Conservation (phyloP, 2,113 vertebrate genomes). For the Chascanopsetta lugubris region DNA sequence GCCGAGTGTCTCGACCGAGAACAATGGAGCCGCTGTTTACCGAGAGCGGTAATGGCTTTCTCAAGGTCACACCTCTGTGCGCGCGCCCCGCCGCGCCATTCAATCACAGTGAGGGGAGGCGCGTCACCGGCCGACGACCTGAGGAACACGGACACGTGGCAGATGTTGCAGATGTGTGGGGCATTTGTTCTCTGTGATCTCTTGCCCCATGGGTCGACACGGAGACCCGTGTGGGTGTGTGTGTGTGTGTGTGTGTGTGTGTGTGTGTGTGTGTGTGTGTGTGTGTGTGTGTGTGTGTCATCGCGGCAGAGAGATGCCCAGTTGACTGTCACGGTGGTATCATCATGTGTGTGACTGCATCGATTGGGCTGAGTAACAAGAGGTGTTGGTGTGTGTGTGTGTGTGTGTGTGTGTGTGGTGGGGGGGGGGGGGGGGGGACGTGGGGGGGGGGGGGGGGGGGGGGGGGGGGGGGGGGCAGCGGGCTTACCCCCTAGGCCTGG, state of each 20-base stretch:
- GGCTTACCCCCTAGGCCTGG: conserved; percentile 91
- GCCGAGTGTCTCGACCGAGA: conserved; percentile 15
- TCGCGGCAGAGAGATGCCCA: background rate
- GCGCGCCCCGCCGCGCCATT: conserved; percentile 12
- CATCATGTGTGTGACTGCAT: conserved; percentile 6
- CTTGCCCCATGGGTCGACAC: background rate
- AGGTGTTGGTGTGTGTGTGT: background rate
- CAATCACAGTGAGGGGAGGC: conserved; percentile 52
- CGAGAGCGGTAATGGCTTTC: conserved; percentile 35
- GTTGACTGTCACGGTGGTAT: background rate
- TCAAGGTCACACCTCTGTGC: conserved; percentile 63
- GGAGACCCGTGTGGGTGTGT: too few relatives aligned
- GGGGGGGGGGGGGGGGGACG: too few relatives aligned
- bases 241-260: too few relatives aligned
- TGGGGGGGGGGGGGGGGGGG: too few relatives aligned
- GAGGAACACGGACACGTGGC: conserved; percentile 24
- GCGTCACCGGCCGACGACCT: conserved; percentile 26
- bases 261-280: too few relatives aligned
- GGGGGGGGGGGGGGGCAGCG: too few relatives aligned
- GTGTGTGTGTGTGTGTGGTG: too few relatives aligned
- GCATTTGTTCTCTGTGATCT: conserved; percentile 17
- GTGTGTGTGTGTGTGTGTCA: too few relatives aligned
- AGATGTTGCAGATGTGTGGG: conserved; percentile 21
- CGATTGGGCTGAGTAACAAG: conserved; percentile 10
- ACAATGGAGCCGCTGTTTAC: conserved; percentile 53